These are phyloP conservation scores for Tenthredo mesomela DNA, from an alignment of 2,888 invertebrate genomes.

Conservation along the genomic window DNA sequence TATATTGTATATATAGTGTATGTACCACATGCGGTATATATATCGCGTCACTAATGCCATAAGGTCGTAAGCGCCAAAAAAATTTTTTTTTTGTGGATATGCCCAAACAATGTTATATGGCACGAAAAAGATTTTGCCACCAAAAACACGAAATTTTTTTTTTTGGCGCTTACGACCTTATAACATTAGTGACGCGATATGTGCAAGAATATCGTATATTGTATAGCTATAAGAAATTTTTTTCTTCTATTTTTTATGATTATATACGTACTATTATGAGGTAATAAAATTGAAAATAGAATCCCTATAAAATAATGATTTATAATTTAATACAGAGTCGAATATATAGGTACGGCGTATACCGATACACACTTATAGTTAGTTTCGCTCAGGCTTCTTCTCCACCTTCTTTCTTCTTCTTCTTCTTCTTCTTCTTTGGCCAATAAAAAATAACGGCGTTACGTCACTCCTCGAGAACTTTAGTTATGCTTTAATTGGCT, in stretches of 20 bases:
- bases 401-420: neutral
- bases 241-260: neutral
- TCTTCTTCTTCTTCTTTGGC: neutral
- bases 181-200: no score
- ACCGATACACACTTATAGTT: neutral
- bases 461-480: conserved; percentile 36
- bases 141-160: no score
- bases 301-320: conserved; percentile 24
- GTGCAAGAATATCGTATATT: no score
- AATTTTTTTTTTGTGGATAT: no score
- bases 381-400: neutral
- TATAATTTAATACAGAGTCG: neutral
- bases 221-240: neutral
- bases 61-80: no score
- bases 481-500: conserved; percentile 37
- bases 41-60: no score
- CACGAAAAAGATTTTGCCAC: no score
- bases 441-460: conserved; percentile 10
- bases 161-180: no score
- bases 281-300: neutral
- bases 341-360: neutral
- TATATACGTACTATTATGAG: neutral
- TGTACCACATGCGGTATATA: no score
- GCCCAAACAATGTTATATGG: no score
- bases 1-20: no score